Percentiles rank a stretch among this genome's conserved stretches.
phyloP scores from a whole-genome alignment of 92 coral and sea anemone genomes.

The Isaurus tuberculatus region DNA sequence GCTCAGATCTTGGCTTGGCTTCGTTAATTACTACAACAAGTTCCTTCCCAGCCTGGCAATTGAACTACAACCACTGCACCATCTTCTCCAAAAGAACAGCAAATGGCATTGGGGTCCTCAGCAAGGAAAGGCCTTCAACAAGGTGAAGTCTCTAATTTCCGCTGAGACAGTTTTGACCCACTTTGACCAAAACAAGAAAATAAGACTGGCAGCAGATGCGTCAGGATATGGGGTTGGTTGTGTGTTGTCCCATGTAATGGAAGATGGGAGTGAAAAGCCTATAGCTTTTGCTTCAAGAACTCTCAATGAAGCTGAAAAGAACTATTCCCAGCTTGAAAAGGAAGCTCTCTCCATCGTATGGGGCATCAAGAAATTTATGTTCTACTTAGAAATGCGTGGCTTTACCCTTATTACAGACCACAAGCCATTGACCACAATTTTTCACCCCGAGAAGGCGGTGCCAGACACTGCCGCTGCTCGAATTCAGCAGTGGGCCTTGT shows the following conservation, averaged over 20 bases:
- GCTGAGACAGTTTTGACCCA: conserved; percentile 37
- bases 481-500: conserved; percentile 54
- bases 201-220: conserved; percentile 46
- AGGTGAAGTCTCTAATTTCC: no score
- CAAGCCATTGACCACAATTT: conserved; percentile 43
- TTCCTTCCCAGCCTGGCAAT: conserved; percentile 47
- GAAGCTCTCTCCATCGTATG: conserved; percentile 46
- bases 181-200: conserved; percentile 32
- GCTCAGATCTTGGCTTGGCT: conserved; percentile 54
- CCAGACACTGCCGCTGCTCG: conserved; percentile 47
- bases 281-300: conserved; percentile 50
- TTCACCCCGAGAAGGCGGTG: conserved; percentile 36
- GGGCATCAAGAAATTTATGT: conserved; percentile 48
- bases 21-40: conserved; percentile 42
- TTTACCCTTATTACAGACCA: conserved; percentile 62
- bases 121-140: conserved; percentile 30
- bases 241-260: conserved; percentile 40
- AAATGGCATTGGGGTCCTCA: conserved; percentile 33
- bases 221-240: conserved; percentile 53
- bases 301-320: conserved; percentile 32
- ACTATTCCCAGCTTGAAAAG: background rate
- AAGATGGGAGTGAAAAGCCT: conserved; percentile 16
- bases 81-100: conserved; percentile 29
- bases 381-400: conserved; percentile 49
- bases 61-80: conserved; percentile 54